phyloP scores from a whole-genome alignment of 2,797 vertebrate species.

The Lates japonicus region DNA sequence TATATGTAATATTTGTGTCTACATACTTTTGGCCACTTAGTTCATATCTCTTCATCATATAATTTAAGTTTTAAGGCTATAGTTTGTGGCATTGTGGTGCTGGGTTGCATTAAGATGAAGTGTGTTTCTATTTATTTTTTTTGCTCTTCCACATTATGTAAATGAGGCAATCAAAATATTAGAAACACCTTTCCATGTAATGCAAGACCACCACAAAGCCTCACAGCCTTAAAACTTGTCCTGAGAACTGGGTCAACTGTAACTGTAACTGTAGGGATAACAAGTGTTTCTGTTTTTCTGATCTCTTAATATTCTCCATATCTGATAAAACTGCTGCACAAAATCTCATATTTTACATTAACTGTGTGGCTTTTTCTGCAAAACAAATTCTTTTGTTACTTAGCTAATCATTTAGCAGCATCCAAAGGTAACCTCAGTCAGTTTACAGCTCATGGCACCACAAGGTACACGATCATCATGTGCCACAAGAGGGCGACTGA shows the following conservation, averaged over 20 bases:
- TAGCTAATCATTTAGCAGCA: background rate
- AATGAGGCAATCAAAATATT: conserved; percentile 28
- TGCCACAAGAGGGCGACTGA: conserved; percentile 78
- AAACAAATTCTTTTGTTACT: background rate
- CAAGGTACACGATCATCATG: background rate
- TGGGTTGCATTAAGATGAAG: conserved; percentile 25
- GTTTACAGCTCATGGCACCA: background rate
- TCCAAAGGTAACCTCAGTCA: background rate
- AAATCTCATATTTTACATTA: background rate
- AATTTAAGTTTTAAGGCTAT: background rate
- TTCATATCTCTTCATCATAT: background rate
- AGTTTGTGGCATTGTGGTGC: conserved; percentile 10
- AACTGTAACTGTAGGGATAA: background rate
- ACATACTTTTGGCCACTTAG: conserved; percentile 4
- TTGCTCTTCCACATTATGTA: conserved; percentile 22
- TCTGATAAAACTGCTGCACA: background rate
- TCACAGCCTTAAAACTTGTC: background rate
- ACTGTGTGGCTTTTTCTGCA: too few relatives aligned
- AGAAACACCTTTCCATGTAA: conserved; percentile 47
- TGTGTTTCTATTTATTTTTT: conserved; percentile 55
- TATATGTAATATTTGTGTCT: background rate
- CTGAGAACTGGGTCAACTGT: conserved; percentile 18
- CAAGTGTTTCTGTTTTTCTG: conserved; percentile 4
- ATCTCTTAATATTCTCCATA: background rate
- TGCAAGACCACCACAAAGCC: background rate